Base-by-base conservation (phyloP, 2,888 invertebrate genomes). In the Catocala sponsa region DNA sequence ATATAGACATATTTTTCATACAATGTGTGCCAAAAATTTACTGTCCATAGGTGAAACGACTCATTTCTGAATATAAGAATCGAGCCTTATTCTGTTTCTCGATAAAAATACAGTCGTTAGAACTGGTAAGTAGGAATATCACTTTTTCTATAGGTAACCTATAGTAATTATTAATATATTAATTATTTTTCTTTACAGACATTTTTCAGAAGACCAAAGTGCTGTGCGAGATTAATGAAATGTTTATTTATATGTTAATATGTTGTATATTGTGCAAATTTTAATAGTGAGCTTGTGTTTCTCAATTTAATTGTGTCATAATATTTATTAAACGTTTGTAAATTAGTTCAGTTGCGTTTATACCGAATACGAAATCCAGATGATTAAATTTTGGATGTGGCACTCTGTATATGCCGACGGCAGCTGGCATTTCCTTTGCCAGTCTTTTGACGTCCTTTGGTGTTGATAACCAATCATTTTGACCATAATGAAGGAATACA, bases 301-400 rank as follows among this genome's bases (percentile, higher is more conserved):
- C 59, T 70, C 80, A 85, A 65, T 83, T 80, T 70, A 91, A 94
- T 57, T 83, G 84, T 10, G 74, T 73, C 91, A 95, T 92, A 50
- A 95, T 91, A 44, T 90, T 91, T 6, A 95, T 52, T 75, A 94
- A 72, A 68, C 95, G 83, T 73, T 95, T 79, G 76, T 97, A 97
- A 0, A 97, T 87, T 46, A 96, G 85, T 52, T 86, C 90, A 25
- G 95, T 94, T 0, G 95, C 96, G 76, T 95, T 92, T 53, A 91
- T 95, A 4, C 94, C 95, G 76, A 95, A 95, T 4, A 96, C 88
- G 71, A 95, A 95, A 78, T 96, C 96, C 50, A 96, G 79, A 77
- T 96, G 96, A 72, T 95, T 95, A 77, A 95, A 95, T 58, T 91
- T 86, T 4, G 85, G 71, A 52, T 94, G 71, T 0, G 92, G 89